Evolutionary conservation across 2,888 invertebrate genomes (phyloP).

Genomic region (Axea sp.): DNA sequence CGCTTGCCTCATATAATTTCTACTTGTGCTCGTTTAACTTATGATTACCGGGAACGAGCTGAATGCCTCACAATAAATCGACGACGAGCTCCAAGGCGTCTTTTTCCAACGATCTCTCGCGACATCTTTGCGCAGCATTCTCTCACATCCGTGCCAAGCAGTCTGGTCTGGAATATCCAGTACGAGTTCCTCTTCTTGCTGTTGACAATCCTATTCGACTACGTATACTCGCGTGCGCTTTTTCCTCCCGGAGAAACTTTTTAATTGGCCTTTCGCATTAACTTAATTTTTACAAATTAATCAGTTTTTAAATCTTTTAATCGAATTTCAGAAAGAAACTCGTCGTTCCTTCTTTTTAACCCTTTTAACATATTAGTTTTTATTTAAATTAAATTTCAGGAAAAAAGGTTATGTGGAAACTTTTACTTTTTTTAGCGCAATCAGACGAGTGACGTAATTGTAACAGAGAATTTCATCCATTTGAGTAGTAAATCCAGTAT

Average conservation of each 20-base stretch:
- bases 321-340: no score
- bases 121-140: slow-evolving; percentile 58
- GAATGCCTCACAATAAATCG: slow-evolving; percentile 59
- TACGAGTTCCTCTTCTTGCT: slow-evolving; percentile 51
- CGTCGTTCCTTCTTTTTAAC: no score
- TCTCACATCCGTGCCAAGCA: slow-evolving; percentile 69
- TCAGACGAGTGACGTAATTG: no score
- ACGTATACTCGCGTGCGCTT: neutral
- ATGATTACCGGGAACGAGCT: slow-evolving; percentile 60
- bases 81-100: slow-evolving; percentile 46
- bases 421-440: no score
- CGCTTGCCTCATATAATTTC: slow-evolving; percentile 48
- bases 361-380: no score
- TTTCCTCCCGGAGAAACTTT: slow-evolving; percentile 12
- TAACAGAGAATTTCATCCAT: no score
- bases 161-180: slow-evolving; percentile 68
- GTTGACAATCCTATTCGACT: slow-evolving; percentile 40
- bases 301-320: no score
- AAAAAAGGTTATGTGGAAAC: no score
- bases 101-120: slow-evolving; percentile 45
- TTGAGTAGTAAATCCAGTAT: no score
- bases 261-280: slow-evolving; percentile 42
- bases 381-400: no score
- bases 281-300: slow-evolving; percentile 22
- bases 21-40: slow-evolving; percentile 58